Evolutionary conservation across 2,797 vertebrate genomes (phyloP).

Genomic region (Trematomus bernacchii): DNA sequence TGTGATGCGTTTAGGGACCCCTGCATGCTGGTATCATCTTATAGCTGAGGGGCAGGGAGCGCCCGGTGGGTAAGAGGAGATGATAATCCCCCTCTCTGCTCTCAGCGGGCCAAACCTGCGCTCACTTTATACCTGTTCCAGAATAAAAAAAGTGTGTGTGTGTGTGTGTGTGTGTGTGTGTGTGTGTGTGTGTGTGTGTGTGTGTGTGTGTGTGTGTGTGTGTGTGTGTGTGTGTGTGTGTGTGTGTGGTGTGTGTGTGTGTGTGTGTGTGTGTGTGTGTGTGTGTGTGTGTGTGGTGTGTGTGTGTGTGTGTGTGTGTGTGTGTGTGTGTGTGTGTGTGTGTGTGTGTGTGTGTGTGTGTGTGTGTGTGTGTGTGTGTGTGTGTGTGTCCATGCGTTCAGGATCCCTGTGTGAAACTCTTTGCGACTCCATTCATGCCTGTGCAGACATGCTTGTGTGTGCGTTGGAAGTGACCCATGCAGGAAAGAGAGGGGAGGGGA

Average conservation of each 20-base stretch:
- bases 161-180: constrained; percentile 22
- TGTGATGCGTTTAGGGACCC: constrained; percentile 40
- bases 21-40: constrained; percentile 61
- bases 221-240: background rate
- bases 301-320: too few relatives aligned
- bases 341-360: constrained; percentile 11
- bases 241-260: background rate
- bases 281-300: constrained; percentile 12
- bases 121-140: constrained; percentile 60
- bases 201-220: background rate
- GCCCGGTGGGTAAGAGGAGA: constrained; percentile 79
- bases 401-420: constrained; percentile 48
- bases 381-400: constrained; percentile 14
- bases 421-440: constrained; percentile 59
- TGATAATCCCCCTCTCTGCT: constrained; percentile 58
- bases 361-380: constrained; percentile 18
- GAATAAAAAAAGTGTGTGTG: background rate
- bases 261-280: constrained; percentile 7
- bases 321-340: too few relatives aligned
- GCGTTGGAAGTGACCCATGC: constrained; percentile 75
- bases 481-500: constrained; percentile 80
- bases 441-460: constrained; percentile 57
- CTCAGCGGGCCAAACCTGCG: constrained; percentile 31
- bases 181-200: constrained; percentile 13
- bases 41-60: constrained; percentile 87